These are phyloP conservation scores for Tridacna gigas DNA, from an alignment of 2,888 invertebrate species.

Conservation along the genomic window DNA sequence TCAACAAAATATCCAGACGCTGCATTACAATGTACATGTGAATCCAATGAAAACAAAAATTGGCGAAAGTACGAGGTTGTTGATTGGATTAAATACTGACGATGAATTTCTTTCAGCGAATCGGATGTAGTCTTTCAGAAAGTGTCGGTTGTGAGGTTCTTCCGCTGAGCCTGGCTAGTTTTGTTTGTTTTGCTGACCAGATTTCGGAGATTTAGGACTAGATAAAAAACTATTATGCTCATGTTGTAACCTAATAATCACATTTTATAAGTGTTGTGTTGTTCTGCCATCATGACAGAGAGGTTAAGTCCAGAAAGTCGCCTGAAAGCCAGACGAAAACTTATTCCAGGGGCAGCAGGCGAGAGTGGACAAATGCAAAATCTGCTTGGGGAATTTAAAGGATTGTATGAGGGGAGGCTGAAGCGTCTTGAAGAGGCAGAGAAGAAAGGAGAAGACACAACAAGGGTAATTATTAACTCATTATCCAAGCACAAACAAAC, in stretches of 20 bases:
- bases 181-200: constrained; percentile 10
- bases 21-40: constrained; percentile 24
- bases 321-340: constrained; percentile 48
- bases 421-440: constrained; percentile 80
- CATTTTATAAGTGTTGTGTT: no score
- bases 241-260: neutral
- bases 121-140: constrained; percentile 43
- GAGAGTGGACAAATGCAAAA: constrained; percentile 82
- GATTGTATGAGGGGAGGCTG: constrained; percentile 82
- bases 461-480: constrained; percentile 70
- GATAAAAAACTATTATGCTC: neutral
- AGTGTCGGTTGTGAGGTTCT: constrained; percentile 54
- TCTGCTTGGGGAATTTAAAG: constrained; percentile 81
- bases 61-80: constrained; percentile 50
- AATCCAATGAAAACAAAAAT: constrained; percentile 68
- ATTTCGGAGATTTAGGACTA: neutral
- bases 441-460: constrained; percentile 77
- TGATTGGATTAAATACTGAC: constrained; percentile 56
- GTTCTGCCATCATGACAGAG: constrained; percentile 59
- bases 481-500: no score
- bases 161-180: constrained; percentile 54
- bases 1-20: neutral
- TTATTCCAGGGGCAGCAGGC: constrained; percentile 44
- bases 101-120: constrained; percentile 45
- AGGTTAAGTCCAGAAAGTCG: constrained; percentile 54